phyloP scores from a whole-genome alignment of 1,140 invertebrate genomes.

The Batillaria attramentaria region DNA sequence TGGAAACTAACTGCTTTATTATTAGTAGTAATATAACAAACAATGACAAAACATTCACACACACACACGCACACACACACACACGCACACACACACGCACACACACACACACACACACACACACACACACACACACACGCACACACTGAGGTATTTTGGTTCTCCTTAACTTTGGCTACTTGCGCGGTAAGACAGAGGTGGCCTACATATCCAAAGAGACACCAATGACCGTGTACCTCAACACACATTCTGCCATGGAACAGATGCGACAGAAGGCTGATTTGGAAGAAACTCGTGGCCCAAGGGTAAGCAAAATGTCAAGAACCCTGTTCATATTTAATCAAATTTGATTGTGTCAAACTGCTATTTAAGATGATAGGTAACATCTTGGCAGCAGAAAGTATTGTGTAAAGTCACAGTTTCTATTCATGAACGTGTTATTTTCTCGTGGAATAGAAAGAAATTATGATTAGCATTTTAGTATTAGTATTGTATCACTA shows the following conservation, averaged over 20 bases:
- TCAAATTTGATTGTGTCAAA: too few relatives aligned
- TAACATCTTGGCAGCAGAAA: too few relatives aligned
- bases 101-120: neutral
- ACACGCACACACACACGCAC: neutral
- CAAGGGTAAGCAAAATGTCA: constrained; percentile 73
- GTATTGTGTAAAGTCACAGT: too few relatives aligned
- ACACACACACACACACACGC: neutral
- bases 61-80: neutral
- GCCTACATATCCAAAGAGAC: constrained; percentile 96
- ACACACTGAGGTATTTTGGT: neutral
- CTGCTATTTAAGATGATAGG: too few relatives aligned
- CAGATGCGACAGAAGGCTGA: constrained; percentile 85
- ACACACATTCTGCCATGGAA: constrained; percentile 95
- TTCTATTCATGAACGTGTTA: too few relatives aligned
- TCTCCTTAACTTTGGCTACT: constrained; percentile 42
- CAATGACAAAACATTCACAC: neutral
- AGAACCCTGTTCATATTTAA: too few relatives aligned
- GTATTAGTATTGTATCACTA: too few relatives aligned
- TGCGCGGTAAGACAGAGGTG: constrained; percentile 87
- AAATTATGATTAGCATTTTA: too few relatives aligned
- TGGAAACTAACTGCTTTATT: too few relatives aligned
- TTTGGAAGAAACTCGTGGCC: constrained; percentile 77
- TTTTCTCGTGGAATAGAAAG: too few relatives aligned
- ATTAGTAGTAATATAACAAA: too few relatives aligned
- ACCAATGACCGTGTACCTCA: constrained; percentile 95